A percentile compares a stretch with the other conserved stretches of the same genome.
Conservation (phyloP, 2,888 invertebrate species). For the Alcis repandata region DNA sequence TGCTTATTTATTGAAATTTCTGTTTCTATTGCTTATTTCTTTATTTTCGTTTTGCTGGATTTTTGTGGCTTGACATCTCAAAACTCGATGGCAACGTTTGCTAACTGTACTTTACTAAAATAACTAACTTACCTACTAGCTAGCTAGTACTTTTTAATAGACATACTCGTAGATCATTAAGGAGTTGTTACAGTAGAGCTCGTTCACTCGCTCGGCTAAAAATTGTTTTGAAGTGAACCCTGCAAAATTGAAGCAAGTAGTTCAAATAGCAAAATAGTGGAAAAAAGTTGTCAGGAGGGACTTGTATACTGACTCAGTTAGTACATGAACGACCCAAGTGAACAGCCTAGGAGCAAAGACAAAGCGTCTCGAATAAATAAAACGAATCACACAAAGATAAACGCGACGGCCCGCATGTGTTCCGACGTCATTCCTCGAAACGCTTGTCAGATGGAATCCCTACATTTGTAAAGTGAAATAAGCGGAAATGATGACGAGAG, state of each 20-base stretch:
- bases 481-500: constrained; percentile 33
- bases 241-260: too few relatives aligned
- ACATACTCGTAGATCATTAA: too few relatives aligned
- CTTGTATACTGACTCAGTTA: neutral
- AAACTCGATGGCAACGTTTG: neutral
- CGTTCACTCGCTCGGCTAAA: too few relatives aligned
- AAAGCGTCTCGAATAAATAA: constrained; percentile 25
- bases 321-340: neutral
- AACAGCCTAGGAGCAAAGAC: constrained; percentile 8
- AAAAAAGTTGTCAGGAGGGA: too few relatives aligned
- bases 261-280: too few relatives aligned
- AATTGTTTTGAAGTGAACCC: too few relatives aligned
- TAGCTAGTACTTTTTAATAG: too few relatives aligned
- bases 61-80: too few relatives aligned
- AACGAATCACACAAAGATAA: constrained; percentile 27
- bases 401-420: constrained; percentile 26
- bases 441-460: constrained; percentile 38
- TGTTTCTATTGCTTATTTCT: neutral
- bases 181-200: too few relatives aligned
- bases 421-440: constrained; percentile 29
- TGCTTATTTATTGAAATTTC: neutral
- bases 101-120: too few relatives aligned
- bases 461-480: constrained; percentile 37
- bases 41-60: too few relatives aligned
- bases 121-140: too few relatives aligned